Conservation (phyloP, 2,888 invertebrate species). For the Strigamia crassipes region DNA sequence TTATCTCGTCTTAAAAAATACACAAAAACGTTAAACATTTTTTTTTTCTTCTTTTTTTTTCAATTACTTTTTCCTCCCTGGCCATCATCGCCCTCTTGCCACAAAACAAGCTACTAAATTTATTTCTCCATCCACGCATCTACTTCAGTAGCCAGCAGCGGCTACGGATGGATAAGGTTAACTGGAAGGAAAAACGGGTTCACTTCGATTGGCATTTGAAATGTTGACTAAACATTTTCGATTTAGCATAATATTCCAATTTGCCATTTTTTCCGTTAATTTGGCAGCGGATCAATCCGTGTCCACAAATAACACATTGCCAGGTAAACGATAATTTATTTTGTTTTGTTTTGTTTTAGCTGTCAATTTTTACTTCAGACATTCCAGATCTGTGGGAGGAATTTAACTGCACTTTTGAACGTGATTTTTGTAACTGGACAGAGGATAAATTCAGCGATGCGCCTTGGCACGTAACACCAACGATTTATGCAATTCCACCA, state of each 20-base stretch:
- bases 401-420: not conserved
- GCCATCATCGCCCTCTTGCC: conserved; percentile 23
- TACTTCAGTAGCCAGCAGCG: conserved; percentile 24
- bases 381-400: not conserved
- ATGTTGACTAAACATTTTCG: not conserved
- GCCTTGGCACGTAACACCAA: not conserved
- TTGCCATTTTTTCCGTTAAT: not conserved
- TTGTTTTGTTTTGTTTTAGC: too few relatives aligned
- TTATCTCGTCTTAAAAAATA: conserved; percentile 7
- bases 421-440: not conserved
- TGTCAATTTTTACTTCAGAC: too few relatives aligned
- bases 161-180: conserved; percentile 18
- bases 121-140: not conserved
- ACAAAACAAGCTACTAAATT: conserved; percentile 26
- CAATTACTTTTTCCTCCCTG: conserved; percentile 18
- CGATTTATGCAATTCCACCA: not conserved
- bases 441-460: not conserved
- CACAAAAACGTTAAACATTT: not conserved
- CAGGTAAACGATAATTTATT: too few relatives aligned
- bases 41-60: conserved; percentile 18
- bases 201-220: not conserved
- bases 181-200: conserved; percentile 1
- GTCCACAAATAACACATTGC: not conserved
- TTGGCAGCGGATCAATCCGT: not conserved
- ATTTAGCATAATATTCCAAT: not conserved